These are phyloP conservation scores for Acanthosepion lycidas DNA, from an alignment of 2,888 invertebrate genomes.

Conservation along the genomic window DNA sequence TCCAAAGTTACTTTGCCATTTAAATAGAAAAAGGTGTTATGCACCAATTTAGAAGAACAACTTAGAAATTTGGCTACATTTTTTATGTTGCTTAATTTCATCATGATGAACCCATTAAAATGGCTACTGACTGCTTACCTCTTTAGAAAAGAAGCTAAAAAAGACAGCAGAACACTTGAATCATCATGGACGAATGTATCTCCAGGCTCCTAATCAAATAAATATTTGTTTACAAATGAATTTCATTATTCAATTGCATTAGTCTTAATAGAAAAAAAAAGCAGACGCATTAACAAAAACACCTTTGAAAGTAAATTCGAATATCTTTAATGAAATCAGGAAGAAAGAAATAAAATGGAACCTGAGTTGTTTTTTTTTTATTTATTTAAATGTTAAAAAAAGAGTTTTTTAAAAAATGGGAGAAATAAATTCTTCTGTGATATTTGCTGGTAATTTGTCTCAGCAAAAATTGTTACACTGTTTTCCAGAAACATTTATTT, in stretches of 20 bases:
- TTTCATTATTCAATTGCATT: conserved; percentile 2
- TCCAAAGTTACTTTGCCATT: neutral
- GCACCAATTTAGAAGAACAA: neutral
- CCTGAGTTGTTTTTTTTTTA: neutral
- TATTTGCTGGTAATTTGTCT: conserved; percentile 33
- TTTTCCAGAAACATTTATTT: neutral
- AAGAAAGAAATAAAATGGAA: neutral
- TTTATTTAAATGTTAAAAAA: neutral
- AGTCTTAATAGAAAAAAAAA: conserved; percentile 11
- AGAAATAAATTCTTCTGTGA: neutral
- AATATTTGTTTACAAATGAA: neutral
- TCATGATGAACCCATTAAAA: conserved; percentile 20
- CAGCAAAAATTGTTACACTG: neutral
- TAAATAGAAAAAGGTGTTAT: neutral
- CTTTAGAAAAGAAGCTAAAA: neutral
- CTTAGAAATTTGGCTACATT: neutral
- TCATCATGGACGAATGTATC: neutral
- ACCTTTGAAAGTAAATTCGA: neutral
- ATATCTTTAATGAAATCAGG: neutral
- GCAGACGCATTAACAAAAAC: neutral
- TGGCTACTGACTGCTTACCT: neutral
- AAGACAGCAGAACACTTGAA: neutral
- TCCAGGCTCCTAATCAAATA: neutral
- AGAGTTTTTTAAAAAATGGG: neutral
- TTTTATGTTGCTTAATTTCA: neutral